These are phyloP conservation scores for Erebia palarica DNA, from an alignment of 2,888 invertebrate genomes.

Conservation along the genomic window DNA sequence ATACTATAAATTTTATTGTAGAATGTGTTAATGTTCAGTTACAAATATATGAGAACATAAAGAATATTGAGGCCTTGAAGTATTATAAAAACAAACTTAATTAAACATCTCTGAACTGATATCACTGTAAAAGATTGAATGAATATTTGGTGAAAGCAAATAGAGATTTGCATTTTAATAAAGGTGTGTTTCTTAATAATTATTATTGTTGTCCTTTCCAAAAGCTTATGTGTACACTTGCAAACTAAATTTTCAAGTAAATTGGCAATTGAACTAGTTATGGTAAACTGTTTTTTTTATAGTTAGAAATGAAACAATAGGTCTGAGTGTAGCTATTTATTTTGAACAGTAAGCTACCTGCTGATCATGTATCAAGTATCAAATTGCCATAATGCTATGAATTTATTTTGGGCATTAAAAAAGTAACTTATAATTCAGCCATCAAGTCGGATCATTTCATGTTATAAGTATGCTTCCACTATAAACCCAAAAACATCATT, in stretches of 20 bases:
- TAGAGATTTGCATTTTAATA: too few relatives aligned
- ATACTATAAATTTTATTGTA: conserved; percentile 84
- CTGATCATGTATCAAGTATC: conserved; percentile 29
- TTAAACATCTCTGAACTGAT: not conserved
- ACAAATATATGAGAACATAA: conserved; percentile 73
- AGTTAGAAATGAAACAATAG: not conserved
- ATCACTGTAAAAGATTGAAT: not conserved
- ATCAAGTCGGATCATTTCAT: not conserved
- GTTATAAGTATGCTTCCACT: not conserved
- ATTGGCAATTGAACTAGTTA: not conserved
- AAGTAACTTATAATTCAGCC: conserved; percentile 25
- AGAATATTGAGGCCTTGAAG: conserved; percentile 57
- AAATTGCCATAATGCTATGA: conserved; percentile 23
- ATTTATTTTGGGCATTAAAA: conserved; percentile 29
- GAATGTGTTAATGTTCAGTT: conserved; percentile 87
- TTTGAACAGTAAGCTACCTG: conserved; percentile 34
- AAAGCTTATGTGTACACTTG: not conserved
- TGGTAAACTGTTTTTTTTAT: not conserved
- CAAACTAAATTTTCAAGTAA: not conserved
- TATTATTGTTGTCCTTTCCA: not conserved
- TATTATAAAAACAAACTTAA: conserved; percentile 49
- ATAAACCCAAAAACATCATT: not conserved
- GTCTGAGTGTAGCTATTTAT: conserved; percentile 21
- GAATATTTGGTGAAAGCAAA: not conserved
- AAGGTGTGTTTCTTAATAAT: too few relatives aligned